Evolutionary conservation across 2,113 vertebrate genomes (phyloP).

Genomic region (Python bivittatus): DNA sequence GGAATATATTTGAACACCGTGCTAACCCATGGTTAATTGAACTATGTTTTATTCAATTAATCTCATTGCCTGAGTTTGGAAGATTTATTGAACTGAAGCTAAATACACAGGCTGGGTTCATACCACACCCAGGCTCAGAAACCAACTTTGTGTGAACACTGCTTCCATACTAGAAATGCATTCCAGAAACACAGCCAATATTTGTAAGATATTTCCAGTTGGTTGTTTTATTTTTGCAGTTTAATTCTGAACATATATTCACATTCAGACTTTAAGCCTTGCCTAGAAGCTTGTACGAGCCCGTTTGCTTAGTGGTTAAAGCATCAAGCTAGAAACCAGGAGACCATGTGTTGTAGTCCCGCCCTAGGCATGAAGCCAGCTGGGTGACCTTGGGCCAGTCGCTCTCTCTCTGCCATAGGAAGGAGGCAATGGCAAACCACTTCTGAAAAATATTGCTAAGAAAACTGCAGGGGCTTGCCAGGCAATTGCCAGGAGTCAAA

Average conservation of each 20-base stretch:
- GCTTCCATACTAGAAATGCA: not conserved
- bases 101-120: not conserved
- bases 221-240: not conserved
- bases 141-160: not conserved
- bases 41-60: not conserved
- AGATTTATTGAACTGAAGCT: not conserved
- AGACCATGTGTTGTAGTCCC: not conserved
- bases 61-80: not conserved
- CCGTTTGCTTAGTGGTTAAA: not conserved
- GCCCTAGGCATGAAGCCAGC: not conserved
- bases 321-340: not conserved
- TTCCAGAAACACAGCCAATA: not conserved
- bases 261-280: not conserved
- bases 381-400: not conserved
- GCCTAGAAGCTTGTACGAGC: not conserved
- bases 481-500: not conserved
- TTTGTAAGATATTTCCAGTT: not conserved
- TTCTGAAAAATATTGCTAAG: not conserved
- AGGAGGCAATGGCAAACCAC: not conserved
- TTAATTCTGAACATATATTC: not conserved
- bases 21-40: not conserved
- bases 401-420: not conserved
- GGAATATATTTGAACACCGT: not conserved
- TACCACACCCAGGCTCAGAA: not conserved
- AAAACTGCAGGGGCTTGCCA: not conserved